Base-by-base conservation (phyloP, 2,888 invertebrate genomes). In the Fabriciana adippe region DNA sequence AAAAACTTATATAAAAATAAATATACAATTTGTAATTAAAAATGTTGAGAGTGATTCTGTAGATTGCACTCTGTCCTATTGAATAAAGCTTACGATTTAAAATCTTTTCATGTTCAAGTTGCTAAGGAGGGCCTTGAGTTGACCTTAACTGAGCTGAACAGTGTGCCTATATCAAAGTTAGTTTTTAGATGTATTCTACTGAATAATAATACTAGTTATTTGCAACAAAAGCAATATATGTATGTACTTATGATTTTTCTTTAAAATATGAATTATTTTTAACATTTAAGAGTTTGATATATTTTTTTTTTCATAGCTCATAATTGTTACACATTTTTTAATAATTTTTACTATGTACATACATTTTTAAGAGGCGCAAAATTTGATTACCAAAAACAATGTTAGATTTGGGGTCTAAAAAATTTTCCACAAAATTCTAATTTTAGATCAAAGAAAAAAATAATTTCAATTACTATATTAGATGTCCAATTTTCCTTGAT, bases 41-140 rank as follows among this genome's bases (percentile, higher is more conserved):
- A 31, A 31, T 48, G 48, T 31, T 13, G n/a, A 59, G 11, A 47
- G 48, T 41, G 26, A n/a, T 47, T n/a, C 8, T 45, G 26, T 11
- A n/a, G 47, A 26, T 26, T 59, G 55, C 59, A 47, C 31, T 55
- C 50, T 64, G 41, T 45, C 57, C 55, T 50, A 61, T 55, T 67
- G 41, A 62, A 55, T 59, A 59, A 48, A 59, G 59, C 59, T 59
- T 59, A 59, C 48, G 14, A 48, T 31, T 59, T 26, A 59, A 59
- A 59, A 48, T 59, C 59, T 59, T 59, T 59, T 59, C 59, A 59
- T 59, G 48, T 59, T 59, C 26, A 59, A 59, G 59, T 59, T 59
- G 59, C 26, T 31, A 48, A 26, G 26, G 4, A 26, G 26, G 48
- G 48, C 59, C 59, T 59, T 59, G 59, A 13, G 48, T 16, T 59